Evolutionary conservation across 2,113 vertebrate species (phyloP), one percentile per base, ranked within the genome.

Genomic region (Cottus gobio): DNA sequence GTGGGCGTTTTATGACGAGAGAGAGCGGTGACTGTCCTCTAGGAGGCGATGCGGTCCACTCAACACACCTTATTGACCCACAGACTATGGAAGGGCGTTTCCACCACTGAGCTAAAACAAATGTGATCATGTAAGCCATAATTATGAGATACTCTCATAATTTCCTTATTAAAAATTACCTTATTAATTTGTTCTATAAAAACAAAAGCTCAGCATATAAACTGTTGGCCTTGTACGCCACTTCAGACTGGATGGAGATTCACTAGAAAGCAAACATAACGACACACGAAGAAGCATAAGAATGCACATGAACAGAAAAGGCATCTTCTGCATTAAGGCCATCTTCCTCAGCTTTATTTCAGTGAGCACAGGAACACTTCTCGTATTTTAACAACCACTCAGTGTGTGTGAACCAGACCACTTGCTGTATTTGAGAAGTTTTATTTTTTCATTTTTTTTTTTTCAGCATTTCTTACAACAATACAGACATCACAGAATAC

Each of bases 401-500:
- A 44, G 71, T 26, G n/a, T 24, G 63, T 50, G 46, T 50, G 46
- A 91, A 88, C 50, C 24, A 79, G 77, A 87, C 79, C 74, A 91
- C 82, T 84, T 46, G 0, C 42, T 58, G 66, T 83, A 91, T 89
- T 93, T 88, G 83, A 89, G 87, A 92, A 90, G 66, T 89, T 95
- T 93, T 89, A 91, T 92, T 92, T 92, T 92, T 88, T 86, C 37
- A 71, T 86, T 48, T 50, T 50, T 54, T 88, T 88, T 90, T 90
- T 87, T 85, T 88, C 90, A 88, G 85, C 88, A 86, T 93, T 92
- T 92, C 89, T 94, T 95, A 96, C 94, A 95, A 93, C 90, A 90
- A 96, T 96, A 94, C 93, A 95, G 95, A 96, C 94, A 60, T 92
- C 95, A 95, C 93, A 93, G 93, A 93, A 95, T 96, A 96, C 94